Base-by-base conservation (phyloP, 2,888 invertebrate genomes). In the Hedychridium roseum region DNA sequence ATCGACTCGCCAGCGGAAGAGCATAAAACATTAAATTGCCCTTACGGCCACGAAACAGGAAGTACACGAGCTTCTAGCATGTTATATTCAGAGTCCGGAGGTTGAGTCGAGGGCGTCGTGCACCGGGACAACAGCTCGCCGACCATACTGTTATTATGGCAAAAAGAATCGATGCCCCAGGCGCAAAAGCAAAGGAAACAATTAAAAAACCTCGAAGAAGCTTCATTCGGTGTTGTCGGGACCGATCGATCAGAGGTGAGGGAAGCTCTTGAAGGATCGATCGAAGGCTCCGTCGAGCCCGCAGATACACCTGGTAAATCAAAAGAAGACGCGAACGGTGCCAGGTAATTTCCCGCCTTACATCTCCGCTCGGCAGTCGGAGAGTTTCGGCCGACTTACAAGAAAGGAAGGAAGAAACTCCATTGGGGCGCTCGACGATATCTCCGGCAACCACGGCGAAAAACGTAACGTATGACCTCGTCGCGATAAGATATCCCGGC, bases 1-100 rank as follows among this genome's bases (percentile, higher is more conserved):
- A 50, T 53, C 23, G 4, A 2, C 21, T 45, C 46, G 15, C 20
- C n/a, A 21, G 40, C 41, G 34, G 37, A 37, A 21, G 20, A 21
- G 49, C 32, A 41, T 56, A 45, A 52, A 47, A 44, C 30, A 50
- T 56, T 52, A 56, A 57, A 57, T 57, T 57, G 50, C 28, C 43
- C 37, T 21, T 27, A 34, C 15, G 28, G 20, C 6, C 17, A 7
- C 17, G 35, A 36, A 37, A 40, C 39, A 42, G 31, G 17, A 6
- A 9, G 36, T 18, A 44, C 54, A 46, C 23, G 32, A 3, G 32
- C 7, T 9, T 7, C 36, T 18, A 35, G 43, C 23, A 44, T 9
- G 31, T 54, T 50, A 50, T 36, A 27, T 21, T 18, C 44, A 28
- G 18, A 30, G 44, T 12, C 16, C 18, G 54, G 31, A n/a, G n/a